A percentile compares a stretch with the other conserved stretches of the same genome.
These are phyloP conservation scores for Corythoichthys intestinalis DNA, from an alignment of 2,113 vertebrate species.

Conservation along the genomic window DNA sequence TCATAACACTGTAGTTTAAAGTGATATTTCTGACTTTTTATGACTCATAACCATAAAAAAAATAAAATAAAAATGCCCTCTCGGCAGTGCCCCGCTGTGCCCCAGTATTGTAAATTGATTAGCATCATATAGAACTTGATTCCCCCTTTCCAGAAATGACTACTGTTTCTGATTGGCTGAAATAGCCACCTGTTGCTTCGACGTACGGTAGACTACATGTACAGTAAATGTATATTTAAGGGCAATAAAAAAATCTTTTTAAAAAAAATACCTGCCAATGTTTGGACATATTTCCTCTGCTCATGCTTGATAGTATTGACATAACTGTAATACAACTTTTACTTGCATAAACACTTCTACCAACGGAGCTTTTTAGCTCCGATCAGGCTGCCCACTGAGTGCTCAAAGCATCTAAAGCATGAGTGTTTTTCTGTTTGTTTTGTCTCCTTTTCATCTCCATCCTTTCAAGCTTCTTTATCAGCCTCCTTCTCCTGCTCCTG, in stretches of 20 bases:
- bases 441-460: conserved; percentile 8
- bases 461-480: conserved; percentile 8
- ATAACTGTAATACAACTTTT: not conserved
- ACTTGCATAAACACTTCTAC: conserved; percentile 2
- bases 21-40: too few relatives aligned
- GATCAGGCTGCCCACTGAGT: not conserved
- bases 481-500: conserved; percentile 9
- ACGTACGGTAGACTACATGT: not conserved
- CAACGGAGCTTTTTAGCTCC: not conserved
- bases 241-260: not conserved
- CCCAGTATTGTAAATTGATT: too few relatives aligned
- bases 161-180: not conserved
- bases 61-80: too few relatives aligned
- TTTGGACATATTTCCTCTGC: not conserved
- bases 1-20: too few relatives aligned
- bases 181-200: not conserved
- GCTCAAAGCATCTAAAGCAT: not conserved
- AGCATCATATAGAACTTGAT: not conserved
- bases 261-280: not conserved
- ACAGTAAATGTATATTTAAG: not conserved
- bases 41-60: too few relatives aligned
- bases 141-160: not conserved
- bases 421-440: conserved; percentile 25
- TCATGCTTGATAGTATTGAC: not conserved
- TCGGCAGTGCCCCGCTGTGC: too few relatives aligned